Conservation (phyloP, 2,113 vertebrate genomes). For the Solea solea region DNA sequence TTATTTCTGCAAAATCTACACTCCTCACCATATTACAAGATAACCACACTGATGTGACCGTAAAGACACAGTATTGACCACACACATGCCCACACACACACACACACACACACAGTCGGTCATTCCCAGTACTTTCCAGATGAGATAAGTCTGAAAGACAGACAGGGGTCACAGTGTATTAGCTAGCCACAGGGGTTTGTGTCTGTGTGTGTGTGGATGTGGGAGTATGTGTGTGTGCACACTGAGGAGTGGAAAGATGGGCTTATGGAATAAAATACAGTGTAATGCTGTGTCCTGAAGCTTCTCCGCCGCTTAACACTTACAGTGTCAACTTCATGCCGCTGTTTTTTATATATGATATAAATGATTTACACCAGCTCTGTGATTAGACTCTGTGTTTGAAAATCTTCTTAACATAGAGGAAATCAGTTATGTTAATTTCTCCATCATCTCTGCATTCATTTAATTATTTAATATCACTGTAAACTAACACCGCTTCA, state of each 20-base stretch:
- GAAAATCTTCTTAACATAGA: no score
- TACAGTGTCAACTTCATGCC: no score
- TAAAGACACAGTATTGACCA: no score
- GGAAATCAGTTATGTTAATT: neutral
- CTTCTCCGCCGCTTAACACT: slow-evolving; percentile 17
- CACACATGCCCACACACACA: no score
- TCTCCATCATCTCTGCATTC: neutral
- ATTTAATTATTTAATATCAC: neutral
- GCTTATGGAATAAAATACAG: slow-evolving; percentile 24
- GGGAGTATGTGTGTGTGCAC: slow-evolving; percentile 2
- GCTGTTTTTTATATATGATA: no score
- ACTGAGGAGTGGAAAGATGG: slow-evolving; percentile 27
- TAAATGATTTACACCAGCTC: neutral
- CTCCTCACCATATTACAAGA: no score
- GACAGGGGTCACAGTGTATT: no score
- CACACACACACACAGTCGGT: no score
- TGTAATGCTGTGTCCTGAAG: slow-evolving; percentile 42
- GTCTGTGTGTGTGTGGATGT: slow-evolving; percentile 7
- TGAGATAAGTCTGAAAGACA: no score
- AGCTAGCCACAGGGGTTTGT: neutral
- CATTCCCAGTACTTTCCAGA: no score
- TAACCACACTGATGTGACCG: no score
- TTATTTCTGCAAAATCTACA: no score
- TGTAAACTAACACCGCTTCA: neutral
- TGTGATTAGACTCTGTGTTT: neutral